A percentile compares a stretch with the other conserved stretches of the same genome.
Conservation (phyloP, 2,797 vertebrate species). For the Molossus molossus region DNA sequence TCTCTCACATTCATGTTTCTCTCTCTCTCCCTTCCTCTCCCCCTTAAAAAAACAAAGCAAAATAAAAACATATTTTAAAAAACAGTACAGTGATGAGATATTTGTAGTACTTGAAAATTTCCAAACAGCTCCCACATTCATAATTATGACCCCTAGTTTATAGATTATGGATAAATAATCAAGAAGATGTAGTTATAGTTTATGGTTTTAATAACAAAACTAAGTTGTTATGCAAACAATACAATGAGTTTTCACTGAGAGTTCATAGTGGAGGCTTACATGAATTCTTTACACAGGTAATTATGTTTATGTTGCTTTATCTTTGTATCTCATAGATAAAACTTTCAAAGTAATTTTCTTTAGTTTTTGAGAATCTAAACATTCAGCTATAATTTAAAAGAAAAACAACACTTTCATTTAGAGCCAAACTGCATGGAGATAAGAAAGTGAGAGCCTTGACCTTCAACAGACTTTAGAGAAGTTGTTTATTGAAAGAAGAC, state of each 20-base stretch:
- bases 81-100: not conserved
- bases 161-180: not conserved
- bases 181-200: not conserved
- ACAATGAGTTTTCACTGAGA: not conserved
- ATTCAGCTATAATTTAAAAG: conserved; percentile 43
- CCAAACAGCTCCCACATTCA: not conserved
- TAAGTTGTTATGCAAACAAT: not conserved
- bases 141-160: not conserved
- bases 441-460: conserved; percentile 25
- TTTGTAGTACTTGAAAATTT: not conserved
- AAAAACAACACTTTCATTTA: conserved; percentile 58
- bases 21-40: not conserved
- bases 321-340: conserved; percentile 1
- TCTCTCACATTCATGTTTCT: not conserved
- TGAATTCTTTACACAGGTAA: not conserved
- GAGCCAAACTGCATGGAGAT: not conserved
- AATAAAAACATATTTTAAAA: not conserved
- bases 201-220: conserved; percentile 44
- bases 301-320: conserved; percentile 22
- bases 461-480: not conserved
- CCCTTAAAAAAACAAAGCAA: not conserved
- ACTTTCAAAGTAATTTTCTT: conserved; percentile 5
- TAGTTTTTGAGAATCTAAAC: conserved; percentile 45
- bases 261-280: not conserved
- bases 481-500: conserved; percentile 13